Evolutionary conservation across 1,140 invertebrate species (phyloP).

Genomic region (Notospermus geniculatus): DNA sequence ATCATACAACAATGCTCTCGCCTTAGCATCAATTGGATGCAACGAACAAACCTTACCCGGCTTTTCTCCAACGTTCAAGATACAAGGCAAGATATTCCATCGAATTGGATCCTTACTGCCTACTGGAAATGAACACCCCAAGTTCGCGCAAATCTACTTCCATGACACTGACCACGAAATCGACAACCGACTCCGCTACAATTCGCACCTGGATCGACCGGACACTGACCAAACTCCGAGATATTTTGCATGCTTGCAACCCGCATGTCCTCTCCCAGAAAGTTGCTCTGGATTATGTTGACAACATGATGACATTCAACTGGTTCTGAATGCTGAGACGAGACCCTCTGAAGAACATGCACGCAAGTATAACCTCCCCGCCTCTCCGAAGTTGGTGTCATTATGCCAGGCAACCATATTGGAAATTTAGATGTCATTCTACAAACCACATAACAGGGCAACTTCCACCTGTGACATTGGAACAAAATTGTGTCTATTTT

Average conservation of each 20-base stretch:
- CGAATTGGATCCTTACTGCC: slow-evolving; percentile 48
- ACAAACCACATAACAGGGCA: background rate
- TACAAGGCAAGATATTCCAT: no score
- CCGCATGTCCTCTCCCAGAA: background rate
- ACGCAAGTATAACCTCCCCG: slow-evolving; percentile 49
- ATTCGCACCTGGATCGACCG: slow-evolving; percentile 15
- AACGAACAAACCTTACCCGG: slow-evolving; percentile 34
- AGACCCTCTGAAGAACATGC: slow-evolving; percentile 50
- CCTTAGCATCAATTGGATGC: slow-evolving; percentile 54
- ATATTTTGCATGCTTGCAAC: background rate
- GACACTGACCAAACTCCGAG: background rate
- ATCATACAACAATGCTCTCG: slow-evolving; percentile 54
- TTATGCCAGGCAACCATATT: slow-evolving; percentile 44
- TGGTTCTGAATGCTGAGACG: slow-evolving; percentile 35
- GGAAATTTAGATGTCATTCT: slow-evolving; percentile 32
- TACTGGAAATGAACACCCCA: slow-evolving; percentile 30
- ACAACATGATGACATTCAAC: background rate
- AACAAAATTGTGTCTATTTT: no score
- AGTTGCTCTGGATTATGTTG: background rate
- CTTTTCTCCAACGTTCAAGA: slow-evolving; percentile 54
- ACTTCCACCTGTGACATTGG: no score
- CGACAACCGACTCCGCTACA: slow-evolving; percentile 41
- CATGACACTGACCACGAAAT: slow-evolving; percentile 26
- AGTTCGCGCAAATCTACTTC: slow-evolving; percentile 57
- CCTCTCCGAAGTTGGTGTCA: slow-evolving; percentile 43